phyloP scores from a whole-genome alignment of 2,113 vertebrate genomes.

The Oreotrochilus melanogaster region DNA sequence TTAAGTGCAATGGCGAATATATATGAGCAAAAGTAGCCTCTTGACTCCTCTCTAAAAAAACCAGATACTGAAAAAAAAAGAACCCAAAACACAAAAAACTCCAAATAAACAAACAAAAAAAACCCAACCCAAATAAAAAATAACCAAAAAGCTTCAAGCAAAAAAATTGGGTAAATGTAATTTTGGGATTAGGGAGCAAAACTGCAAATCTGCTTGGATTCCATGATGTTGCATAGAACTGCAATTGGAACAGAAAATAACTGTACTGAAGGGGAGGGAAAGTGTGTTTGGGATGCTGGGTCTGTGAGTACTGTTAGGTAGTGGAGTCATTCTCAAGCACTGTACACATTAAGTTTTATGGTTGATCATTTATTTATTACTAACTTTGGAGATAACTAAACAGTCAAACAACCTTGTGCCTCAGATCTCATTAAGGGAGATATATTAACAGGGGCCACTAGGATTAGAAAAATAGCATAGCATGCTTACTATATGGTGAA shows the following conservation, averaged over 20 bases:
- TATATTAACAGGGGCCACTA: not conserved
- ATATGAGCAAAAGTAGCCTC: not conserved
- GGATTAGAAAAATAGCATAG: not conserved
- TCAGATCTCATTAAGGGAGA: not conserved
- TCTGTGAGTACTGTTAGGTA: not conserved
- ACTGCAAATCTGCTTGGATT: not conserved
- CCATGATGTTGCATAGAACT: not conserved
- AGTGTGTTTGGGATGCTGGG: not conserved
- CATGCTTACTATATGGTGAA: not conserved
- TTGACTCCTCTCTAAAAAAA: not conserved
- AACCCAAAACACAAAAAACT: no score
- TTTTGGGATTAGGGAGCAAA: not conserved
- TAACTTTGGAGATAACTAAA: not conserved
- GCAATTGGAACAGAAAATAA: not conserved
- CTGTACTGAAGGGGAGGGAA: not conserved
- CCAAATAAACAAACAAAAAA: not conserved
- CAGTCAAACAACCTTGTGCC: not conserved
- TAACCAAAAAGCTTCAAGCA: not conserved
- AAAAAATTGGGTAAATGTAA: not conserved
- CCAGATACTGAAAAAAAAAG: not conserved
- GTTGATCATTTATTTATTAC: not conserved
- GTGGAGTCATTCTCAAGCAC: not conserved
- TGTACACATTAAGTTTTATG: fast-evolving
- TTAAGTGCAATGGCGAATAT: not conserved
- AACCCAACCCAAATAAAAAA: not conserved